Conservation (phyloP, 2,797 vertebrate genomes). For the Chaetophractus vellerosus region DNA sequence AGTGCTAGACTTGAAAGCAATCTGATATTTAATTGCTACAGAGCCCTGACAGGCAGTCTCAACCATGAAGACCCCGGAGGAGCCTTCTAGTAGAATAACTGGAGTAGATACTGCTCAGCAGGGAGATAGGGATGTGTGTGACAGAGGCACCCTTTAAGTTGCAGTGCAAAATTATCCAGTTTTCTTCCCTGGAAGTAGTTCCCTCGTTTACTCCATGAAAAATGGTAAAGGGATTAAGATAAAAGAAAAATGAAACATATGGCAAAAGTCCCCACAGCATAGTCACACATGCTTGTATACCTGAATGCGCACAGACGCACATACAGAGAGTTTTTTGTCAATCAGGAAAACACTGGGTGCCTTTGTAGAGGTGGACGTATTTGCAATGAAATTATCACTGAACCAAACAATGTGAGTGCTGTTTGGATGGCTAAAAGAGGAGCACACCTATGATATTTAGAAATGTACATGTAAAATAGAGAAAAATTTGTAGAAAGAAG, state of each 20-base stretch:
- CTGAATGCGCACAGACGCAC: neutral
- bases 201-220: conserved; percentile 55
- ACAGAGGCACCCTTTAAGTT: conserved; percentile 30
- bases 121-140: conserved; percentile 65
- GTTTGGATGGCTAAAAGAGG: neutral
- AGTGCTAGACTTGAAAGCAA: neutral
- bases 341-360: neutral
- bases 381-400: neutral
- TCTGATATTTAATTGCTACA: neutral
- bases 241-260: neutral
- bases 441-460: neutral
- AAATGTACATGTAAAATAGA: neutral
- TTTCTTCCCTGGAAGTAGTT: conserved; percentile 78
- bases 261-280: neutral
- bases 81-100: conserved; percentile 51
- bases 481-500: neutral
- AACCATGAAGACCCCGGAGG: conserved; percentile 16
- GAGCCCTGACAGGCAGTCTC: neutral
- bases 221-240: neutral
- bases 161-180: conserved; percentile 58
- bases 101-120: conserved; percentile 56
- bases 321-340: neutral
- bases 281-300: rapidly evolving
- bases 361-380: neutral
- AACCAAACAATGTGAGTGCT: conserved; percentile 3